Evolutionary conservation across 2,113 vertebrate genomes (phyloP), one percentile per base, ranked within the genome.

Genomic region (Carassius carassius): DNA sequence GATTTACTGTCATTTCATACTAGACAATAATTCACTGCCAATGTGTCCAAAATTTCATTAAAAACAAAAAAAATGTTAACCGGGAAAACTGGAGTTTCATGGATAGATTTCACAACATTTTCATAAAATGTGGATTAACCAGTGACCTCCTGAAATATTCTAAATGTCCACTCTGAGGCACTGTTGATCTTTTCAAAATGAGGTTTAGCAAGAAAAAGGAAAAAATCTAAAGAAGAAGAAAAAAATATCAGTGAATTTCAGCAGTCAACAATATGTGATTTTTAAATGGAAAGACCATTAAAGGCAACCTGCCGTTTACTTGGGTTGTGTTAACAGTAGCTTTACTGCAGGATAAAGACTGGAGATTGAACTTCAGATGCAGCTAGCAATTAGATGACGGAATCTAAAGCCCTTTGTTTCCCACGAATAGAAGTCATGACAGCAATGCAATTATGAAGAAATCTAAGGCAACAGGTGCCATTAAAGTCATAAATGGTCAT

Each of bases 111-210:
- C 49, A 56, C 25, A 77, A 23, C 10, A 41, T 21, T 6, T n/a
- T 51, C 2, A 14, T 21, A 44, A n/a, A 37, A 23, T n/a, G n/a
- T 44, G 21, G 11, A 3, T 49, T 49, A 49, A 49, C 37, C 69
- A 41, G 19, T 44, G 70, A 37, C 21, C 37, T 23, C 3, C 21
- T 35, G 25, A 58, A 41, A 63, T 63, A 63, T 9, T 63, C 13
- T 3, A 7, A 81, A 73, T 74, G 82, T 29, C 70, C 82, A 84
- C 82, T 67, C 37, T 12, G 82, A 67, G 82, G 82, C 60, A 5
- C 74, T 84, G 82, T 84, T 67, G 74, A 19, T 69, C 82, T 49
- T 49, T 12, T 47, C n/a, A 25, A 4, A 8, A 41, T 41, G 41
- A 41, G 41, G 41, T 44, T 11, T 35, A 0, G 13, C 14, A 75